Evolutionary conservation across 2,888 invertebrate species (phyloP), one percentile per base, ranked within the genome.

Genomic region (Lottia gigantea): DNA sequence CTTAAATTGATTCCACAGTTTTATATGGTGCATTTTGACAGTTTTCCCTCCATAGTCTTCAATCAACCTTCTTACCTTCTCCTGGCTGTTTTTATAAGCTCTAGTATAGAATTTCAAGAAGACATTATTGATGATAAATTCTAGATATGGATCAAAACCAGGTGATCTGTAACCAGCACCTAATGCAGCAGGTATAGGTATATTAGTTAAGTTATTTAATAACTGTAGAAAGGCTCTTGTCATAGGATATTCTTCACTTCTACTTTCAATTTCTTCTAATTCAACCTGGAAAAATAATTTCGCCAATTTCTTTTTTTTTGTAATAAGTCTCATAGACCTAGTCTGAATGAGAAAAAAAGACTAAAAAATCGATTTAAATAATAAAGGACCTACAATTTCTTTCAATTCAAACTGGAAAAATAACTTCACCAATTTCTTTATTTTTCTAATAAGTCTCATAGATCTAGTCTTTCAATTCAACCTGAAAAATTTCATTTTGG

Each of bases 221-320:
- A 97, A 91, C 67, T 91, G 89, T 11, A 98, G 90, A 87, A 96
- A 92, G 1, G 95, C 95, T 75, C 93, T 91, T 0, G 96, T 95
- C 74, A 98, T 89, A 0, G 95, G 95, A 90, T 95, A 98, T 77
- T 94, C 94, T 87, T 97, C 97, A 86, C 93, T 92, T 64, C 96
- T 92, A 7, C 95, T 93, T 88, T 98, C 98, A 70, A 96, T 93
- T 90, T 98, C 97, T 75, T 95, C 95, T 45, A 98, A 90, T 89
- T 98, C 98, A n/a, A 94, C 93, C 89, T 93, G 91, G 68, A 94
- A 71, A 11, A 64, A 14, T 14, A 14, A n/a, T n/a, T n/a, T n/a
- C n/a, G n/a, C n/a, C n/a, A n/a, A n/a, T n/a, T n/a, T n/a, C n/a
- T n/a, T n/a, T n/a, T n/a, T n/a, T n/a, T n/a, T n/a, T n/a, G n/a